These are phyloP conservation scores for Anguilla marmorata DNA, from an alignment of 2,797 vertebrate species.

Conservation along the genomic window DNA sequence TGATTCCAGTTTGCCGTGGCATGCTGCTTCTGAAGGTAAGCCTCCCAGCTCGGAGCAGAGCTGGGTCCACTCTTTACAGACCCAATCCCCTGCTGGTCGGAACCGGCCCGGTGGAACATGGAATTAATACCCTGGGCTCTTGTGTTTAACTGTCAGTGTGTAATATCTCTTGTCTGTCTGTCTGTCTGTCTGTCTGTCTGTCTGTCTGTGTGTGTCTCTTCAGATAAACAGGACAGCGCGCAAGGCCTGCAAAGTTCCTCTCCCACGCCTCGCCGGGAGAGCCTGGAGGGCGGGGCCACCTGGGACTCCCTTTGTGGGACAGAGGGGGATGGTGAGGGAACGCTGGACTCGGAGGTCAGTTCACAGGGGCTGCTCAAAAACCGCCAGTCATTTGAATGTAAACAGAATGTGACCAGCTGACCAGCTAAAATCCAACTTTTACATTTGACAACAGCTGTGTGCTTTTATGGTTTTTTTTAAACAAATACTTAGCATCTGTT, in stretches of 20 bases:
- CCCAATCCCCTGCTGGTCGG: not conserved
- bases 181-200: not conserved
- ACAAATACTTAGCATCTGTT: too few species aligned
- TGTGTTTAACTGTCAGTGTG: not conserved
- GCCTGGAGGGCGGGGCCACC: conserved; percentile 28
- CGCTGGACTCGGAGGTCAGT: conserved; percentile 49
- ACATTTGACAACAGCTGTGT: too few species aligned
- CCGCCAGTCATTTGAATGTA: too few species aligned
- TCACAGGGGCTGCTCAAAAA: not conserved
- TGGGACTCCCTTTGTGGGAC: conserved; percentile 48
- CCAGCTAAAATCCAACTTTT: too few species aligned
- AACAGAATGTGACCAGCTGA: too few species aligned
- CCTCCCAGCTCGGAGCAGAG: not conserved
- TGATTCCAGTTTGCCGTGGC: conserved; percentile 39
- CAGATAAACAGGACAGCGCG: conserved; percentile 34
- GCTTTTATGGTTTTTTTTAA: too few species aligned
- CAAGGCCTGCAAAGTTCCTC: conserved; percentile 19
- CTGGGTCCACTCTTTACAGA: not conserved
- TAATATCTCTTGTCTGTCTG: not conserved
- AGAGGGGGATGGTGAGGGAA: conserved; percentile 51
- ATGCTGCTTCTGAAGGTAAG: conserved; percentile 35
- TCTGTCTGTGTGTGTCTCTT: not conserved
- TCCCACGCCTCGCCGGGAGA: conserved; percentile 40
- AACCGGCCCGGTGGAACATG: not conserved
- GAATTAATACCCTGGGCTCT: not conserved